Conservation (phyloP, 2,113 vertebrate genomes). For the Atherinomorus stipes region DNA sequence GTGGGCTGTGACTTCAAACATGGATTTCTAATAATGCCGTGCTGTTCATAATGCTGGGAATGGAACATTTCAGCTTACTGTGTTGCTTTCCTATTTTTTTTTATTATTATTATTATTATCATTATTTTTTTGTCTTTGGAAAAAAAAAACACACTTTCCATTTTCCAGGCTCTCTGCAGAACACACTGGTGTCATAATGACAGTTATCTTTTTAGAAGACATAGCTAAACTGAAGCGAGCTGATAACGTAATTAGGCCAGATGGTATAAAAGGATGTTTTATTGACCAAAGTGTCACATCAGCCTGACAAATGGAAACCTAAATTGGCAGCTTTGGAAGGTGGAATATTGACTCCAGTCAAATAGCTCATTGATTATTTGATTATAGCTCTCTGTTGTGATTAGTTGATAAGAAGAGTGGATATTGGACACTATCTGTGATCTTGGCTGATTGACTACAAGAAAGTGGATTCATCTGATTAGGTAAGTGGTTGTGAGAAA, state of each 20-base stretch:
- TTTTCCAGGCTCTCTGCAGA: constrained; percentile 28
- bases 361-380: constrained; percentile 73
- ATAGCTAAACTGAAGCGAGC: constrained; percentile 40
- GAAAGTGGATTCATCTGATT: constrained; percentile 51
- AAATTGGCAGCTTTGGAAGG: constrained; percentile 61
- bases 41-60: constrained; percentile 16
- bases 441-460: constrained; percentile 49
- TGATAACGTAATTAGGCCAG: constrained; percentile 55
- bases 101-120: too few relatives aligned
- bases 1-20: constrained; percentile 19
- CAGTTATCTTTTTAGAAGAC: constrained; percentile 42
- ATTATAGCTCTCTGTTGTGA: constrained; percentile 67
- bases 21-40: constrained; percentile 11
- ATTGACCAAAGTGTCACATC: constrained; percentile 59
- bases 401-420: constrained; percentile 68
- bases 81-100: constrained; percentile 8
- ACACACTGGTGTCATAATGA: constrained; percentile 49
- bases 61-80: not conserved
- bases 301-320: constrained; percentile 61
- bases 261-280: constrained; percentile 65
- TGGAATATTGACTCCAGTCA: constrained; percentile 62
- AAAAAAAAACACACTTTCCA: constrained; percentile 10
- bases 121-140: too few relatives aligned
- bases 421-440: constrained; percentile 53
- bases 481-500: constrained; percentile 14